Evolutionary conservation across 1,140 invertebrate species (phyloP).

Genomic region (Schlechtendalia chinensis): DNA sequence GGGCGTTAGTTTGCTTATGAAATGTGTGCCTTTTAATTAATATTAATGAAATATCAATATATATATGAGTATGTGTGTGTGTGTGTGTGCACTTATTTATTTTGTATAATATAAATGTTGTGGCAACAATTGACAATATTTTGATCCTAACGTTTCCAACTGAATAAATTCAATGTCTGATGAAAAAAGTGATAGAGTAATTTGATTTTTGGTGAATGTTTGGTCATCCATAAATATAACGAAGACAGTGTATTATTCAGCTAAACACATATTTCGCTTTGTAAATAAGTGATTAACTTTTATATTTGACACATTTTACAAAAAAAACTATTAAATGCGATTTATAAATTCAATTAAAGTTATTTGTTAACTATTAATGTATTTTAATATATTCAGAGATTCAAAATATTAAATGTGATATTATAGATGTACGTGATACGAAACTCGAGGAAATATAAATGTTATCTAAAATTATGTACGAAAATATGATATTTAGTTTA

Average conservation of each 20-base stretch:
- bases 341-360: background rate
- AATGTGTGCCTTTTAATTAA: slow-evolving; percentile 8
- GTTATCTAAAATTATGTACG: too few relatives aligned
- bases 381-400: background rate
- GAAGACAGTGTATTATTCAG: slow-evolving; percentile 2
- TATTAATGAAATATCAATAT: slow-evolving; percentile 23
- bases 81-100: background rate
- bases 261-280: background rate
- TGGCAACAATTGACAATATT: background rate
- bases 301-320: background rate
- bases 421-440: background rate
- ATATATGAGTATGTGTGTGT: too few relatives aligned
- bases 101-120: background rate
- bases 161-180: background rate
- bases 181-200: background rate
- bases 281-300: slow-evolving; percentile 6
- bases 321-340: background rate
- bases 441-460: background rate
- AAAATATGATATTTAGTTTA: too few relatives aligned
- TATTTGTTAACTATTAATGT: background rate
- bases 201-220: slow-evolving; percentile 4
- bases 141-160: slow-evolving; percentile 4
- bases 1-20: background rate
- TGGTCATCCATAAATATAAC: background rate
- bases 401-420: background rate